Evolutionary conservation across 2,797 vertebrate genomes (phyloP).

Genomic region (Pipistrellus nathusii): DNA sequence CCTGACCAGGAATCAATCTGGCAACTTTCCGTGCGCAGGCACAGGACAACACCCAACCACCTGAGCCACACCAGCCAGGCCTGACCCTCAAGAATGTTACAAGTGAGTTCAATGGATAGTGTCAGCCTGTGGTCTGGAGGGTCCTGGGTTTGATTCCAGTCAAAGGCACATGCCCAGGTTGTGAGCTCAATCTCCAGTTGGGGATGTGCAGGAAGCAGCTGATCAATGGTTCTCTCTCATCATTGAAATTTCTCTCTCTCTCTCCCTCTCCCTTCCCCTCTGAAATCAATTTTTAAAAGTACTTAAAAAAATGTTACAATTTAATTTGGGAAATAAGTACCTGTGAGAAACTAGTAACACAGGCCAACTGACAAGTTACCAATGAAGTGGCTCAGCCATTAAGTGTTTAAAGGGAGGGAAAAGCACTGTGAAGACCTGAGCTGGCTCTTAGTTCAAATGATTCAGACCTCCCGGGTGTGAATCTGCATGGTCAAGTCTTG

Average conservation of each 20-base stretch:
- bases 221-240: too few species aligned
- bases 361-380: conserved; percentile 5
- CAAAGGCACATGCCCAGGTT: too few species aligned
- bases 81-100: neutral
- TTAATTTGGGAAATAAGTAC: conserved; percentile 12
- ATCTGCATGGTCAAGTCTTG: neutral
- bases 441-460: neutral
- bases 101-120: too few species aligned
- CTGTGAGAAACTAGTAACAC: neutral
- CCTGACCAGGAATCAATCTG: neutral
- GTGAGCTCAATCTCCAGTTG: too few species aligned
- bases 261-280: too few species aligned
- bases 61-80: neutral
- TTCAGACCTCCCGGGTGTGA: neutral
- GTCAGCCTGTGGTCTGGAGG: too few species aligned
- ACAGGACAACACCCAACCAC: neutral
- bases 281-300: too few species aligned
- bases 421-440: neutral
- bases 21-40: neutral
- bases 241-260: too few species aligned
- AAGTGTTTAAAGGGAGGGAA: neutral
- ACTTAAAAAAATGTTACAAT: neutral
- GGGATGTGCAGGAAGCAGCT: too few species aligned
- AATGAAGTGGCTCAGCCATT: neutral
- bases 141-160: too few species aligned